These are phyloP conservation scores for Pristionchus mayeri DNA, from an alignment of 2,888 invertebrate species.

Conservation along the genomic window DNA sequence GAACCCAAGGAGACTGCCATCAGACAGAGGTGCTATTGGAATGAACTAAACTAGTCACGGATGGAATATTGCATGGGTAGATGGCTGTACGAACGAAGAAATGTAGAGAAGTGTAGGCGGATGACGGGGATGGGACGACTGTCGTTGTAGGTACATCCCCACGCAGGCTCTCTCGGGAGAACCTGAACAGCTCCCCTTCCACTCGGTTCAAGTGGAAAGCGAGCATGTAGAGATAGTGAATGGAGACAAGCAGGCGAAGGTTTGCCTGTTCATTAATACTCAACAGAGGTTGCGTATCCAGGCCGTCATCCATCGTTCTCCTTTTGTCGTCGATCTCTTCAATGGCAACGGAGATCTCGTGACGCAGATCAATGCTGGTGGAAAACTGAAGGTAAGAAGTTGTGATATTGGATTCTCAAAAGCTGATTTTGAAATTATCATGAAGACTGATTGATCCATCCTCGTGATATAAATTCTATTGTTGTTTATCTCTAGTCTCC, in stretches of 20 bases:
- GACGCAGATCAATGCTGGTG: slow-evolving; percentile 88
- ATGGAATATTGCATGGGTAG: neutral
- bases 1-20: slow-evolving; percentile 55
- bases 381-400: slow-evolving; percentile 83
- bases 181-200: slow-evolving; percentile 54
- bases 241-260: slow-evolving; percentile 58
- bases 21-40: slow-evolving; percentile 29
- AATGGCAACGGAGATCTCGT: slow-evolving; percentile 82
- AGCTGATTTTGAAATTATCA: too few species aligned
- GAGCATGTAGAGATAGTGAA: slow-evolving; percentile 52
- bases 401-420: too few species aligned
- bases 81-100: neutral
- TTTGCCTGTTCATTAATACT: slow-evolving; percentile 24
- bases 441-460: too few species aligned
- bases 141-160: slow-evolving; percentile 53
- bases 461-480: too few species aligned
- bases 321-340: slow-evolving; percentile 89
- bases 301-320: slow-evolving; percentile 79
- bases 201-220: slow-evolving; percentile 54
- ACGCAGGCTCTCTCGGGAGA: slow-evolving; percentile 58
- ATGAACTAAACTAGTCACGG: too few species aligned
- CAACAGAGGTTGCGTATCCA: slow-evolving; percentile 23
- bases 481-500: too few species aligned
- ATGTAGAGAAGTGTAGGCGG: too few species aligned
- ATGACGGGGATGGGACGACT: neutral